Conservation (phyloP, 2,113 vertebrate genomes). For the Oryzias javanicus region DNA sequence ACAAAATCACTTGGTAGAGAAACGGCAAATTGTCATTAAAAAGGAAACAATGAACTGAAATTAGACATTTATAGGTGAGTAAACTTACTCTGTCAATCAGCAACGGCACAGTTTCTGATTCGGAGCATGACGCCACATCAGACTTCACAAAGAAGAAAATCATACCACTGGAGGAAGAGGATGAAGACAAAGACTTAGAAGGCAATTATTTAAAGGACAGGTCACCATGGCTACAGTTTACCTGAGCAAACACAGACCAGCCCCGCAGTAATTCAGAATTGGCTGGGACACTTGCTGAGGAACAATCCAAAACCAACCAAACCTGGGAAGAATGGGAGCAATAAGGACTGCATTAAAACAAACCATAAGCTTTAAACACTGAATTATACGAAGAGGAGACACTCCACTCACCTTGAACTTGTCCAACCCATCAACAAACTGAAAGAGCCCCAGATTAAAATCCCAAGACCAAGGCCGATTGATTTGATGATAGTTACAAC, state of each 20-base stretch:
- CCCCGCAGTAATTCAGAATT: slow-evolving; percentile 84
- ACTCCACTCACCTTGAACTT: slow-evolving; percentile 82
- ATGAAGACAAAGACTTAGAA: neutral
- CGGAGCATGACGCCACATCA: slow-evolving; percentile 70
- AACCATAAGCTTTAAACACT: neutral
- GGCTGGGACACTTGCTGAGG: slow-evolving; percentile 82
- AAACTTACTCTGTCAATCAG: slow-evolving; percentile 82
- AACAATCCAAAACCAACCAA: slow-evolving; percentile 89
- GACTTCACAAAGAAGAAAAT: slow-evolving; percentile 90
- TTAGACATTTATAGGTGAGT: neutral
- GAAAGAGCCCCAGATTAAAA: slow-evolving; percentile 87
- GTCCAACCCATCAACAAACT: slow-evolving; percentile 89
- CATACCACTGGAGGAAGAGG: slow-evolving; percentile 77
- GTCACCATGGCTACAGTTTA: slow-evolving; percentile 40
- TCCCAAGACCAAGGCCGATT: slow-evolving; percentile 86
- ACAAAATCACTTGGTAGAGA: neutral
- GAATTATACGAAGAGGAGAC: neutral
- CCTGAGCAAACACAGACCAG: slow-evolving; percentile 86
- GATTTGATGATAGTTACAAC: slow-evolving; percentile 88
- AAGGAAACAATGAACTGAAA: neutral
- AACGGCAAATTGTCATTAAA: too few relatives aligned
- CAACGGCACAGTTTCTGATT: slow-evolving; percentile 72
- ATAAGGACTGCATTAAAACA: neutral
- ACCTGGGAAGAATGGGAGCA: slow-evolving; percentile 66
- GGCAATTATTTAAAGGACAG: neutral